A percentile compares a stretch with the other conserved stretches of the same genome.
These are phyloP conservation scores for Drosophila busckii DNA, from an alignment of 1,140 invertebrate genomes.

Conservation along the genomic window DNA sequence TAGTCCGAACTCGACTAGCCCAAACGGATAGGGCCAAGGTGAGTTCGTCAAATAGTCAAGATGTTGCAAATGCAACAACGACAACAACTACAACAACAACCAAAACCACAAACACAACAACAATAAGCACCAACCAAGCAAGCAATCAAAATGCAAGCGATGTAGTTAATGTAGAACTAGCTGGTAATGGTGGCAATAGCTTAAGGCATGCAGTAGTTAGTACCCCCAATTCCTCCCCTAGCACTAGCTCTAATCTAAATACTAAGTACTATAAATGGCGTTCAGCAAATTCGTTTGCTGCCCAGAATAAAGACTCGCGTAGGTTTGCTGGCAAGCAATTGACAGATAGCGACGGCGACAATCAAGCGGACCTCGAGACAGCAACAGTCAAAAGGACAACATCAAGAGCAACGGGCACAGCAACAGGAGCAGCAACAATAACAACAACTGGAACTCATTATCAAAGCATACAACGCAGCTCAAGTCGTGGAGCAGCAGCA, in stretches of 20 bases:
- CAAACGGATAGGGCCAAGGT: slow-evolving; percentile 67
- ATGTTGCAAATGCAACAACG: slow-evolving; percentile 30
- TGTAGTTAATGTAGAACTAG: slow-evolving; percentile 42
- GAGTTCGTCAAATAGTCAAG: slow-evolving; percentile 55
- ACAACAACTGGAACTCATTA: too few species aligned
- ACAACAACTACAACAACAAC: slow-evolving; percentile 35
- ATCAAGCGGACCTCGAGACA: slow-evolving; percentile 1
- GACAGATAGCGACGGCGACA: slow-evolving; percentile 2
- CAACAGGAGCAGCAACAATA: slow-evolving; percentile 13
- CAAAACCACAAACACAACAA: slow-evolving; percentile 25
- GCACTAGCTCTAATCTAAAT: slow-evolving; percentile 69
- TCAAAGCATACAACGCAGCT: slow-evolving; percentile 24
- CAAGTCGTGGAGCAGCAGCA: not conserved
- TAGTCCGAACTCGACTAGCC: slow-evolving; percentile 55
- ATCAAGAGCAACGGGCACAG: too few species aligned
- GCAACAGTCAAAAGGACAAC: not conserved
- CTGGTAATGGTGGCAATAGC: slow-evolving; percentile 70
- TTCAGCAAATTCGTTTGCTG: slow-evolving; percentile 21
- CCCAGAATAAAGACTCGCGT: slow-evolving; percentile 43
- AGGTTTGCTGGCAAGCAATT: slow-evolving; percentile 66
- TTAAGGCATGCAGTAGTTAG: slow-evolving; percentile 73
- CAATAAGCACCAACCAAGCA: slow-evolving; percentile 18
- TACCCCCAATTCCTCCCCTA: too few species aligned
- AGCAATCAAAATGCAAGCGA: slow-evolving; percentile 6
- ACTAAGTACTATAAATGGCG: slow-evolving; percentile 12